phyloP scores from a whole-genome alignment of 2,888 invertebrate genomes.

The Mimumesa dahlbomi region DNA sequence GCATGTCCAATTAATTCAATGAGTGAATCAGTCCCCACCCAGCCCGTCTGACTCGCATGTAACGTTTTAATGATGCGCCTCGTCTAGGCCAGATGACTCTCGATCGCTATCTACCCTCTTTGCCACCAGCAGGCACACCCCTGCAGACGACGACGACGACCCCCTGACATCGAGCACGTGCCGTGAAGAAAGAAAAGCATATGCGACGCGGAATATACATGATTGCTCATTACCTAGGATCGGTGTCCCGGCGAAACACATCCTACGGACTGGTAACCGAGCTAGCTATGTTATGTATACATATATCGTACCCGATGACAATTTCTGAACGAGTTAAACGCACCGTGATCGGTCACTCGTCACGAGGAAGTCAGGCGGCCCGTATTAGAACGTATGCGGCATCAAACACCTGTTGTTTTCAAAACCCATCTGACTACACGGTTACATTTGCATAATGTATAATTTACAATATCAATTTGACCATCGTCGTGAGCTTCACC shows the following conservation, averaged over 20 bases:
- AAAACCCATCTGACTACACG: no score
- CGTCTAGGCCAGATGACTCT: slow-evolving; percentile 77
- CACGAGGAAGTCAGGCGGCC: background rate
- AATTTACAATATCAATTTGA: no score
- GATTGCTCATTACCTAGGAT: slow-evolving; percentile 59
- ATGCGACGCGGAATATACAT: slow-evolving; percentile 63
- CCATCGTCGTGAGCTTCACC: no score
- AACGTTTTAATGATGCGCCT: slow-evolving; percentile 75
- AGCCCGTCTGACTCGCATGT: slow-evolving; percentile 52
- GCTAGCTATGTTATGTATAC: no score
- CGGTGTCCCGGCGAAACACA: no score
- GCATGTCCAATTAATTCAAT: slow-evolving; percentile 77
- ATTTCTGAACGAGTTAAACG: no score
- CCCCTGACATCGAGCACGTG: slow-evolving; percentile 71
- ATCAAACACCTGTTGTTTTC: slow-evolving; percentile 20
- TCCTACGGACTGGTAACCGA: no score
- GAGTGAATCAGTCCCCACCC: slow-evolving; percentile 75
- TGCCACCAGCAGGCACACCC: slow-evolving; percentile 77
- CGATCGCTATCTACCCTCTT: slow-evolving; percentile 79
- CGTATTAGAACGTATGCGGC: background rate
- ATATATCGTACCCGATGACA: no score
- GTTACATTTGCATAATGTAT: no score
- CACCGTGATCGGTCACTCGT: background rate
- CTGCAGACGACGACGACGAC: slow-evolving; percentile 49
- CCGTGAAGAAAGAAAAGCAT: slow-evolving; percentile 59